A percentile compares a stretch with the other conserved stretches of the same genome.
These are phyloP conservation scores for Babylonia areolata DNA, from an alignment of 1,140 invertebrate genomes.

Conservation along the genomic window DNA sequence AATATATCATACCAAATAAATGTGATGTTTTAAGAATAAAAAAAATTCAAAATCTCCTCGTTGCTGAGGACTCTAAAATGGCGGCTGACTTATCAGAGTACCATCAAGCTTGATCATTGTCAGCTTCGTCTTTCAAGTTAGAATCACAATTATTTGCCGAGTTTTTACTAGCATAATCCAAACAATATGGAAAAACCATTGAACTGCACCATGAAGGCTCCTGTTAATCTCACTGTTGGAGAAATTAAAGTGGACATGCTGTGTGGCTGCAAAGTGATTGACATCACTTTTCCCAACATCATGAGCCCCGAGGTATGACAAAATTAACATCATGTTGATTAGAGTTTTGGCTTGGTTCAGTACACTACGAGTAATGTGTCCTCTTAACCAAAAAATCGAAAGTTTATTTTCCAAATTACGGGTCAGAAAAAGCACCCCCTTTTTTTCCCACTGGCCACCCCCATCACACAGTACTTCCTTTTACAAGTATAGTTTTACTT, in stretches of 20 bases:
- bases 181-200: slow-evolving; percentile 50
- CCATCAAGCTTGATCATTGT: too few relatives aligned
- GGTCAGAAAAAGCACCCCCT: background rate
- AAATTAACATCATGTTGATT: too few relatives aligned
- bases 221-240: slow-evolving; percentile 51
- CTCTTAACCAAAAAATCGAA: too few relatives aligned
- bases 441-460: too few relatives aligned
- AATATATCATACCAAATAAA: background rate
- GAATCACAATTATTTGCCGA: too few relatives aligned
- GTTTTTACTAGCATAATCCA: background rate
- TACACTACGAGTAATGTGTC: too few relatives aligned
- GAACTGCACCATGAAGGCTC: slow-evolving; percentile 51
- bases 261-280: slow-evolving; percentile 64
- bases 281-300: slow-evolving; percentile 63
- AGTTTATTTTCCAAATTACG: too few relatives aligned
- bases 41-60: slow-evolving; percentile 3
- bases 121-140: too few relatives aligned
- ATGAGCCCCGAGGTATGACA: slow-evolving; percentile 61
- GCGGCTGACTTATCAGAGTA: too few relatives aligned
- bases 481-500: too few relatives aligned
- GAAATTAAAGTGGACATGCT: slow-evolving; percentile 55
- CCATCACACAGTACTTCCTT: too few relatives aligned
- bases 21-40: background rate
- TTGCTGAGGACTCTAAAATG: slow-evolving; percentile 39
- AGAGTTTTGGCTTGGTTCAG: too few relatives aligned